These are phyloP conservation scores for Enteromius fasciolatus DNA, from an alignment of 2,797 vertebrate genomes.

Conservation along the genomic window DNA sequence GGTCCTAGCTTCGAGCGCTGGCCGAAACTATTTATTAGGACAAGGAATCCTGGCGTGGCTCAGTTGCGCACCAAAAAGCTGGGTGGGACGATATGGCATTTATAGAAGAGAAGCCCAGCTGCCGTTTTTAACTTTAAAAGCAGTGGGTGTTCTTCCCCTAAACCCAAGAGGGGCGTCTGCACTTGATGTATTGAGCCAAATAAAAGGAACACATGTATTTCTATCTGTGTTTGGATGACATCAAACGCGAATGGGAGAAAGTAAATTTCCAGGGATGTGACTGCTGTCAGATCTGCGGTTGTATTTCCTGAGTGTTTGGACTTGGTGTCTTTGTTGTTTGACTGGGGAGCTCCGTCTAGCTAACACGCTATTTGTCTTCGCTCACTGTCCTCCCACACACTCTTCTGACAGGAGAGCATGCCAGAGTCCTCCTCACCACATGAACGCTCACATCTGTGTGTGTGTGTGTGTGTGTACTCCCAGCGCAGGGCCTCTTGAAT, in stretches of 20 bases:
- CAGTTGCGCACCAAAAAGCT: conserved; percentile 32
- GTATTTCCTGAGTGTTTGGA: conserved; percentile 36
- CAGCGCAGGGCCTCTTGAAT: conserved; percentile 8
- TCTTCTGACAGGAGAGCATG: conserved; percentile 34
- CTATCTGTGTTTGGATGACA: conserved; percentile 31
- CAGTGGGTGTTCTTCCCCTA: conserved; percentile 39
- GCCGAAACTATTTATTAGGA: conserved; percentile 61
- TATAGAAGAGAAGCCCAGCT: conserved; percentile 47
- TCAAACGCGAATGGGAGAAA: conserved; percentile 5
- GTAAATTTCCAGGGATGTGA: conserved; percentile 9
- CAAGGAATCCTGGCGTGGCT: conserved; percentile 64
- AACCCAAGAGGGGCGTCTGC: conserved; percentile 5
- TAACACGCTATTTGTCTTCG: conserved; percentile 22
- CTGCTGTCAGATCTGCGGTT: conserved; percentile 23
- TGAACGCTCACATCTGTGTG: conserved; percentile 16
- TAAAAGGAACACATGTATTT: conserved; percentile 23
- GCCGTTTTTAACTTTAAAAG: conserved; percentile 50
- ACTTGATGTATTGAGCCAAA: conserved; percentile 30
- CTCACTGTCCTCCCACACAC: conserved; percentile 42
- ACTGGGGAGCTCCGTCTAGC: conserved; percentile 9
- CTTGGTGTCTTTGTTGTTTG: conserved; percentile 24
- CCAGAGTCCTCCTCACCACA: conserved; percentile 36
- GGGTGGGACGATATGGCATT: conserved; percentile 45
- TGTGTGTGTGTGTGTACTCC: background rate
- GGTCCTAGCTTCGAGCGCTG: conserved; percentile 7